Evolutionary conservation across 1,140 invertebrate species (phyloP), one percentile per base, ranked within the genome.

Genomic region (Copidosoma floridanum): DNA sequence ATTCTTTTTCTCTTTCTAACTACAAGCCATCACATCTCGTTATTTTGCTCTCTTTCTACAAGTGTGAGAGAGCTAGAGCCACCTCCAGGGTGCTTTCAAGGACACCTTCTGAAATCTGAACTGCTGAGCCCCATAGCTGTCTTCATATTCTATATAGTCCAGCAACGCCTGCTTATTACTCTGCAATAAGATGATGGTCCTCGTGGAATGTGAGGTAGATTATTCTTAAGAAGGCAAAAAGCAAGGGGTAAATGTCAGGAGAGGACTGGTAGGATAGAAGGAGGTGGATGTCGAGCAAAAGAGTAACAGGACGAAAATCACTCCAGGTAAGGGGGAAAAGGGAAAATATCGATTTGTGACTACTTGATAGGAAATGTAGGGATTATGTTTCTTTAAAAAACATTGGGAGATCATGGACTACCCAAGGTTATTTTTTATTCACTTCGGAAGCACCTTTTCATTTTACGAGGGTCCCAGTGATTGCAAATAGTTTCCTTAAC

Each of bases 61-160:
- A n/a, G 29, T 23, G 26, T 32, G 29, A 21, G 41, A 10, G 16
- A 20, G 40, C 16, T n/a, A n/a, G 23, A 16, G 55, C 54, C 66
- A 69, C 71, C 73, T 77, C 71, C 65, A 73, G 75, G 79, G 77
- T 69, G 77, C 78, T 79, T 79, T 80, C 76, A 76, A 68, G 70
- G 68, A 78, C 72, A 72, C 78, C 73, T 73, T 71, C 72, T 79
- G 76, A 79, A 80, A 79, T 79, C 77, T 77, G 72, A 70, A 78
- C 78, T 74, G n/a, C n/a, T n/a, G n/a, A n/a, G n/a, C n/a, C n/a
- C n/a, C n/a, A n/a, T n/a, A n/a, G n/a, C n/a, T n/a, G n/a, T n/a
- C n/a, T n/a, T n/a, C n/a, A n/a, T n/a, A n/a, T n/a, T n/a, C n/a
- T n/a, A n/a, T n/a, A n/a, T n/a, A n/a, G n/a, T n/a, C n/a, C n/a